Evolutionary conservation across 1,140 invertebrate species (phyloP).

Genomic region (Sarcophaga bullata): DNA sequence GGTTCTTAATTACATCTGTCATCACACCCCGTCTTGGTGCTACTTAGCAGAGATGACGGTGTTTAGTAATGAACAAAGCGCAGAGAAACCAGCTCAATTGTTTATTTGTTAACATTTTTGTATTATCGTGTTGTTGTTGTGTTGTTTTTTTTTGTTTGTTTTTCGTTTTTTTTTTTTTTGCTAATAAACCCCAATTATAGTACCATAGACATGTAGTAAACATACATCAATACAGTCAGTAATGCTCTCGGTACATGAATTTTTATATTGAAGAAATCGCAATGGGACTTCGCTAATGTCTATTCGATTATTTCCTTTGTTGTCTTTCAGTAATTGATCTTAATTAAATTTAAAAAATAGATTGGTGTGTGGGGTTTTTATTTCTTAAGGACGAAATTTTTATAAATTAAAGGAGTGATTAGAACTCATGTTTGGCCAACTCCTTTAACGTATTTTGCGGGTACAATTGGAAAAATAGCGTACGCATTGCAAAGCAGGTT

Average conservation of each 20-base stretch:
- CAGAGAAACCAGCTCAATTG: neutral
- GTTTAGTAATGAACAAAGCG: neutral
- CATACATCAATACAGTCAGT: conserved; percentile 12
- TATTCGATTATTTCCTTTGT: neutral
- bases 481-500: too few species aligned
- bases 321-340: conserved; percentile 7
- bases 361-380: neutral
- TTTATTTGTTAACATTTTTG: conserved; percentile 3
- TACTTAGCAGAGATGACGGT: neutral
- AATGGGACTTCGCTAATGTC: conserved; percentile 21
- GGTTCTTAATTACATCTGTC: conserved; percentile 17
- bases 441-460: too few species aligned
- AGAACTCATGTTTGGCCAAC: too few species aligned
- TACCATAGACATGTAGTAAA: neutral
- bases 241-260: neutral
- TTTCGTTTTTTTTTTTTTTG: neutral
- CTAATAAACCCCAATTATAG: conserved; percentile 9
- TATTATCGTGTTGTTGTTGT: neutral
- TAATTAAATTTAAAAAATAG: neutral
- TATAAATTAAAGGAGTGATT: neutral
- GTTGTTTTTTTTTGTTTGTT: too few species aligned
- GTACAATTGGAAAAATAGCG: too few species aligned
- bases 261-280: conserved; percentile 23
- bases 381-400: neutral
- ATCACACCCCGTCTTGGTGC: neutral